These are phyloP conservation scores for Chiropotes sagulatus DNA, from an alignment of 2,797 vertebrate genomes.

Conservation along the genomic window DNA sequence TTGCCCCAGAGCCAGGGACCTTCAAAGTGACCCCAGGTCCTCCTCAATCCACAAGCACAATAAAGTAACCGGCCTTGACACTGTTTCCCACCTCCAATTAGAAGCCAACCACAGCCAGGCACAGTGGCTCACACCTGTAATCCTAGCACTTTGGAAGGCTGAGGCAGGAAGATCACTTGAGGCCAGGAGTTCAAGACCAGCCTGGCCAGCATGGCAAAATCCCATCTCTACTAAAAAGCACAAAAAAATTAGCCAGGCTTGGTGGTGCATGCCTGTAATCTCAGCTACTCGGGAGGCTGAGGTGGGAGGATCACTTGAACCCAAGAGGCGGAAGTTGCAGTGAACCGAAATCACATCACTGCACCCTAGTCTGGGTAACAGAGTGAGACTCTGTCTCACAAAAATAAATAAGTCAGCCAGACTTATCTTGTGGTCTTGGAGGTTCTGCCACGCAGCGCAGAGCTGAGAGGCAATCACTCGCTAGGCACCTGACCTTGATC, in stretches of 20 bases:
- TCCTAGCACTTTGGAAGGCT: neutral
- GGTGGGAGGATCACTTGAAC: neutral
- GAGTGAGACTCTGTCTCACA: too few species aligned
- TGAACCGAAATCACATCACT: too few species aligned
- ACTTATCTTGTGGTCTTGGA: neutral
- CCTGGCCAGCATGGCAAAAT: neutral
- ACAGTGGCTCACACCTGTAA: neutral
- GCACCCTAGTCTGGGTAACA: too few species aligned
- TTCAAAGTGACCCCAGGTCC: neutral
- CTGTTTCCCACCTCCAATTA: neutral
- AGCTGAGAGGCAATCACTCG: neutral
- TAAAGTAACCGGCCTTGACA: neutral
- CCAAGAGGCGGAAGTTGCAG: too few species aligned
- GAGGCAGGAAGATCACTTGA: neutral
- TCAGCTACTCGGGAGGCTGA: neutral
- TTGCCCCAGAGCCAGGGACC: neutral
- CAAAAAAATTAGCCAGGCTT: neutral
- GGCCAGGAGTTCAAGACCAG: neutral
- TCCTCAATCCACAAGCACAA: neutral
- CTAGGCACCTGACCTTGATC: neutral
- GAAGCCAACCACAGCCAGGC: neutral
- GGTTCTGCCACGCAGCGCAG: neutral
- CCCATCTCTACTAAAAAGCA: neutral
- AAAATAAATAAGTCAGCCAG: neutral
- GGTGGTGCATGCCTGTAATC: neutral